Base-by-base conservation (phyloP, 2,797 vertebrate genomes). In the Spondyliosoma cantharus region DNA sequence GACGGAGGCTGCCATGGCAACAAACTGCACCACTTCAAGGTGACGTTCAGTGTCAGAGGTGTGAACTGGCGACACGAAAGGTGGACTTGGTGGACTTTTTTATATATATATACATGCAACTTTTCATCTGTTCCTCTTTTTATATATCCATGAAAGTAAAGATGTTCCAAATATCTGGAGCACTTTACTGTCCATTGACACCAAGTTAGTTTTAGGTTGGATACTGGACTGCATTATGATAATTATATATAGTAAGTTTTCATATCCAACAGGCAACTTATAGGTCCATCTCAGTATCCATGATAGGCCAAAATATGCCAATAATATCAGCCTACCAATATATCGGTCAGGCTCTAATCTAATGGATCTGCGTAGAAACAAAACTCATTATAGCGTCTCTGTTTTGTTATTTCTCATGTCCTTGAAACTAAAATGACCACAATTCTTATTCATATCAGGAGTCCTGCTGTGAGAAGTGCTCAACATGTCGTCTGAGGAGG, bases 401-500 rank as follows among this genome's bases (percentile, higher is more conserved):
- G 5, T 66, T 62, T 45, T 37, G 3, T 14, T n/a, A 48, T 42
- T 13, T 52, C 59, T 74, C 7, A 27, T 24, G 4, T 58, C 11
- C 3, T 63, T 12, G 7, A 29, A 48, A 37, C 32, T 37, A 16
- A 76, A 72, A 37, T 43, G 0, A 64, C 32, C 42, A 22, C 60
- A n/a, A n/a, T 17, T 56, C 20, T 42, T 27, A 37, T 75, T 61
- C 3, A 32, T 53, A 7, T n/a, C 70, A 89, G 82, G 64, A 74
- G 29, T 49, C 46, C 24, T 65, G 29, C 58, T n/a, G 11, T 74
- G 69, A 59, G 32, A 78, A 72, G 43, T 62, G 9, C 43, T 67
- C 80, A 74, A 22, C 42, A 93, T 94, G 93, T 93, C 90, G 3
- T 87, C 78, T 48, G 83, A 86, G 27, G 91, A 92, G 63, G 87